Percentiles rank a stretch among this genome's conserved stretches.
Conservation (phyloP, 2,113 vertebrate species). For the Nematolebias whitei region DNA sequence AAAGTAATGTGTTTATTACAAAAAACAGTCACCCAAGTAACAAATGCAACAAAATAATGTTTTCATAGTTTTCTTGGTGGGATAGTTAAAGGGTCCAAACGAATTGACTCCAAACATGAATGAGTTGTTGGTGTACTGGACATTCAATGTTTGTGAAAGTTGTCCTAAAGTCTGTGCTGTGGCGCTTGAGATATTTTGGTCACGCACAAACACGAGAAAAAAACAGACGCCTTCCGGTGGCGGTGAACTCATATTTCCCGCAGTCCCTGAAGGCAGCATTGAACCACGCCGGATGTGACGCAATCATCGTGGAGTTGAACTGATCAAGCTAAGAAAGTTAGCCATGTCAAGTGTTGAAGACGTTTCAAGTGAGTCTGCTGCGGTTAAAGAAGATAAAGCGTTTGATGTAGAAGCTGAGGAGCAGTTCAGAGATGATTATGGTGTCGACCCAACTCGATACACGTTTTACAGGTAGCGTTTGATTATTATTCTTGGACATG, state of each 20-base stretch:
- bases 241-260: background rate
- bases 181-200: no score
- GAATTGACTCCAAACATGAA: no score
- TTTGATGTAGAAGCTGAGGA: constrained; percentile 49
- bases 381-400: constrained; percentile 37
- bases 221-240: no score
- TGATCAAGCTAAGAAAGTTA: constrained; percentile 10
- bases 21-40: no score
- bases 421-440: constrained; percentile 33
- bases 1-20: no score
- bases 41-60: no score
- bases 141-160: no score
- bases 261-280: background rate
- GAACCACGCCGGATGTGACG: constrained; percentile 44
- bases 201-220: no score
- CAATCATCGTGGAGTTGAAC: background rate
- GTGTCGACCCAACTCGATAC: constrained; percentile 38
- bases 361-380: constrained; percentile 27
- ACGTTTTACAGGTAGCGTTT: constrained; percentile 61
- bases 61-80: no score
- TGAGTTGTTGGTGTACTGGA: no score
- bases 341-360: constrained; percentile 40
- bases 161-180: no score
- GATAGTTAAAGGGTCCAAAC: no score
- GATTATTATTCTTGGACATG: background rate